Evolutionary conservation across 2,797 vertebrate species (phyloP).

Genomic region (Chiloscyllium punctatum): DNA sequence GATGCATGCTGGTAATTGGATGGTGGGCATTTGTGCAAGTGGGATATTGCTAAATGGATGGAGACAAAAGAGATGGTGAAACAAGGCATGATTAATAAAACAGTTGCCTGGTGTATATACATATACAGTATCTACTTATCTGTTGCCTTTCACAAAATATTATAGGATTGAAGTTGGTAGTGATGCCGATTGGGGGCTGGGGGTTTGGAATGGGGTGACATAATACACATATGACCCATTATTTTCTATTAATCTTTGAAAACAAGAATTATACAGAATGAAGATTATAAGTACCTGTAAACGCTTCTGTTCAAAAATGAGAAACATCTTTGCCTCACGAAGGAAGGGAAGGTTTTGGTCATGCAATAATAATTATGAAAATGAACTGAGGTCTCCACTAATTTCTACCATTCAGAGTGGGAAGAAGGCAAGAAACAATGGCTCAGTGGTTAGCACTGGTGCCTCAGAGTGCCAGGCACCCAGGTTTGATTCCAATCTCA

Average conservation of each 20-base stretch:
- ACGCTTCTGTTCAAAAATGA: background rate
- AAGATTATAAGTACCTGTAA: background rate
- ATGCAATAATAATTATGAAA: background rate
- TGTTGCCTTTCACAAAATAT: background rate
- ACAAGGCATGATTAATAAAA: background rate
- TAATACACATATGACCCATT: background rate
- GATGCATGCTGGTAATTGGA: background rate
- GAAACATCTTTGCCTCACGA: background rate
- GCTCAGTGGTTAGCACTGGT: too few relatives aligned
- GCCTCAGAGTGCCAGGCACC: too few relatives aligned
- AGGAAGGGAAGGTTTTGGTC: background rate
- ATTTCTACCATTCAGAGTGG: background rate
- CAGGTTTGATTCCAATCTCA: too few relatives aligned
- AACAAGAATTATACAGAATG: background rate
- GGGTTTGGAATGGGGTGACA: background rate
- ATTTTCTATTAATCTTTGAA: background rate
- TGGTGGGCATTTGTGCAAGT: background rate
- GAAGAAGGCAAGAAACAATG: background rate
- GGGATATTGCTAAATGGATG: background rate
- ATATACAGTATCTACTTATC: background rate
- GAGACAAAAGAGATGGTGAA: background rate
- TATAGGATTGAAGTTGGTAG: too few relatives aligned
- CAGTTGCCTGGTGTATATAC: background rate
- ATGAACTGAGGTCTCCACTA: background rate
- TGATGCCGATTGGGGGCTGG: too few relatives aligned